A percentile compares a stretch with the other conserved stretches of the same genome.
Conservation (phyloP, 2,888 invertebrate species). For the Cephus nigrinus region DNA sequence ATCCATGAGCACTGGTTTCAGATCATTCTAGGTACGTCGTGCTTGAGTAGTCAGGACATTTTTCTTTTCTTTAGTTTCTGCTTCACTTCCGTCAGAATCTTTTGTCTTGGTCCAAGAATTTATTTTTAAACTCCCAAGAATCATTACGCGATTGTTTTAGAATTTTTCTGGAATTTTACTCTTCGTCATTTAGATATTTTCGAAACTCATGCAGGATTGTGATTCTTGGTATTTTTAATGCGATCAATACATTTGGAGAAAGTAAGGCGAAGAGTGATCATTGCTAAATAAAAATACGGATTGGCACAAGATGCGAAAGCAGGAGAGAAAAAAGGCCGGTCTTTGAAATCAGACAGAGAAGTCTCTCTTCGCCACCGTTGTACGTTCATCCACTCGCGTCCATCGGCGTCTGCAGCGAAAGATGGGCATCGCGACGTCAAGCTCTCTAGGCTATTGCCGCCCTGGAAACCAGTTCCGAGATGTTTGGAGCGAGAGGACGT, state of each 20-base stretch:
- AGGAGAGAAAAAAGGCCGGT: not conserved
- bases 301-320: not conserved
- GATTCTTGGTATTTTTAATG: not conserved
- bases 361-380: not conserved
- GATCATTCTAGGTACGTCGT: not conserved
- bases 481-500: constrained; percentile 41
- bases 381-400: not conserved
- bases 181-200: not conserved
- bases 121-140: not conserved
- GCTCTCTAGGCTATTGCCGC: constrained; percentile 23
- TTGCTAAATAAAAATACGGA: not conserved
- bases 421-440: constrained; percentile 25
- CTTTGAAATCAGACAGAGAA: not conserved
- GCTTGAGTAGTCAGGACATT: not conserved
- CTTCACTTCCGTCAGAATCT: constrained; percentile 4
- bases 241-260: not conserved
- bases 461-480: constrained; percentile 37
- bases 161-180: not conserved
- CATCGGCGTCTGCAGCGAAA: not conserved
- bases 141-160: not conserved
- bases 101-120: constrained; percentile 1
- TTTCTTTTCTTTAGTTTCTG: constrained; percentile 1
- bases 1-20: not conserved
- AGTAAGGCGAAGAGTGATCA: not conserved
- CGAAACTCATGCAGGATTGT: not conserved